Percentiles rank a stretch among this genome's conserved stretches.
These are phyloP conservation scores for Falco columbarius DNA, from an alignment of 2,797 vertebrate genomes.

Conservation along the genomic window DNA sequence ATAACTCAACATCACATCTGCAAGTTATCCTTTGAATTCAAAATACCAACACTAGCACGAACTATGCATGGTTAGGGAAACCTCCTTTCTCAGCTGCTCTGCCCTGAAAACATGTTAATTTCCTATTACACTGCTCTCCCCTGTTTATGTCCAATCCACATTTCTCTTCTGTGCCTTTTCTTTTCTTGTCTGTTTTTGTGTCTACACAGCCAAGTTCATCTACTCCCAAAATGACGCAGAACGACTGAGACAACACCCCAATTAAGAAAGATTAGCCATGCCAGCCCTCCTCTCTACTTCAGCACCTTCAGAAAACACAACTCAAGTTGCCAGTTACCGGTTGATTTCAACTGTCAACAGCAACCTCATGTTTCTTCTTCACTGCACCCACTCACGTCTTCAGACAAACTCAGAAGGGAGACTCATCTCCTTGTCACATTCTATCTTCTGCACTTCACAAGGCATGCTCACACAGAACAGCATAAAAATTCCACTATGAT, in stretches of 20 bases:
- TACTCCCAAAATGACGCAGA: not conserved
- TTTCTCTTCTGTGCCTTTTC: not conserved
- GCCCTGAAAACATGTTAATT: not conserved
- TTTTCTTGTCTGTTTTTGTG: not conserved
- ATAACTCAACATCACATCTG: not conserved
- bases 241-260: not conserved
- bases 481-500: not conserved
- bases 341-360: not conserved
- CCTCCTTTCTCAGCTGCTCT: not conserved
- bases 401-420: not conserved
- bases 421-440: slow-evolving; percentile 9
- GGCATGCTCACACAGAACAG: not conserved
- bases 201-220: not conserved
- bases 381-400: not conserved
- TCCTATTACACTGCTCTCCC: not conserved
- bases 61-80: rapidly evolving
- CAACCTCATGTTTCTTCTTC: slow-evolving; percentile 3
- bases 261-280: not conserved
- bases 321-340: not conserved
- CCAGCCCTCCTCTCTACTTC: not conserved
- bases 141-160: too few species aligned
- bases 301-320: not conserved
- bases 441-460: slow-evolving; percentile 20
- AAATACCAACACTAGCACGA: not conserved
- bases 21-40: not conserved